phyloP scores from a whole-genome alignment of 2,888 invertebrate species.

The Ectropis crepuscularia region DNA sequence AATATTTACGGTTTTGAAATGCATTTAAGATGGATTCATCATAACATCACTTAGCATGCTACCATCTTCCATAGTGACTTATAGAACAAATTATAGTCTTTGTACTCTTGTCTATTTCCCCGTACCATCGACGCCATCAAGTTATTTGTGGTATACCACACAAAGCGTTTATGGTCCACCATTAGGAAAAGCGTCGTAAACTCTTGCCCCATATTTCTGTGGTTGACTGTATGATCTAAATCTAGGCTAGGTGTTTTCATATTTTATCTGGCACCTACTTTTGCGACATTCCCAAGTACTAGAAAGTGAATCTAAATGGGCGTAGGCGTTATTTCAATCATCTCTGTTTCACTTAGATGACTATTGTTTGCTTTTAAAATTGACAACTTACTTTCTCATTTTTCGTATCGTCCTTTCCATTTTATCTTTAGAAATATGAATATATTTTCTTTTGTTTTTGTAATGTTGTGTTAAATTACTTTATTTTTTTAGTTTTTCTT shows the following conservation, averaged over 20 bases:
- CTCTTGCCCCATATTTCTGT: conserved; percentile 27
- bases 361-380: conserved; percentile 3
- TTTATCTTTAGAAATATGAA: too few relatives aligned
- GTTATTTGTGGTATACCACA: conserved; percentile 27
- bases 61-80: neutral
- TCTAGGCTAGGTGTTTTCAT: conserved; percentile 21
- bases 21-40: neutral
- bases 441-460: too few relatives aligned
- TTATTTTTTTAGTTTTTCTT: too few relatives aligned
- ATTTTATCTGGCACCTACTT: conserved; percentile 6
- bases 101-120: conserved; percentile 8
- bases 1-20: neutral
- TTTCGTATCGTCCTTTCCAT: neutral
- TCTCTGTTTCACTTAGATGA: neutral
- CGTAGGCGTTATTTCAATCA: conserved; percentile 13
- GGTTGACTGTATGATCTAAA: conserved; percentile 12
- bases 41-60: neutral
- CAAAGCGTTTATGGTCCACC: conserved; percentile 17
- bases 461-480: too few relatives aligned
- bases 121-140: conserved; percentile 14
- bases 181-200: conserved; percentile 30
- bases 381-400: neutral
- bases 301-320: conserved; percentile 11
- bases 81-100: neutral
- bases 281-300: conserved; percentile 10